A percentile compares a stretch with the other conserved stretches of the same genome.
phyloP scores from a whole-genome alignment of 2,113 vertebrate genomes.

The Hypanus sabinus region DNA sequence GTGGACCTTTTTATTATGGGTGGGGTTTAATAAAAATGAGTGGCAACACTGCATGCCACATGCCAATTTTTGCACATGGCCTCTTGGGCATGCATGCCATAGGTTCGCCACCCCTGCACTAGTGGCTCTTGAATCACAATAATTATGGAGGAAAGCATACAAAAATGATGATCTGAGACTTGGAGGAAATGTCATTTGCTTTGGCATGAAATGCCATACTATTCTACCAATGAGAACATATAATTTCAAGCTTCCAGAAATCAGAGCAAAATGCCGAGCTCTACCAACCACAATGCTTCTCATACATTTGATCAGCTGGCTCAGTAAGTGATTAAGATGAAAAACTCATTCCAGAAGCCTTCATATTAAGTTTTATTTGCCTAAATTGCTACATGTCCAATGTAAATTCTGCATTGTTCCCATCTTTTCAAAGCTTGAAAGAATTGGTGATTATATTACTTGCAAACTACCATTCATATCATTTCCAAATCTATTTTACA shows the following conservation, averaged over 20 bases:
- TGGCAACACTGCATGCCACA: no score
- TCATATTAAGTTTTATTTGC: background rate
- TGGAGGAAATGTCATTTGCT: background rate
- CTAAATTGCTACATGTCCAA: background rate
- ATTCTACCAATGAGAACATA: background rate
- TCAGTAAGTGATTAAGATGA: background rate
- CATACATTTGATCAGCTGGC: background rate
- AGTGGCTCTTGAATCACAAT: background rate
- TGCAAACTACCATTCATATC: no score
- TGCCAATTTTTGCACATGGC: no score
- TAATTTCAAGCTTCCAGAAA: background rate
- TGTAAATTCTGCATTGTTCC: background rate
- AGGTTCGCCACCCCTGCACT: background rate
- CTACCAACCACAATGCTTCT: background rate
- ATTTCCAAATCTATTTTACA: no score
- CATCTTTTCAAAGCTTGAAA: background rate
- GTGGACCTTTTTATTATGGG: no score
- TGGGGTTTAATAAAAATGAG: no score
- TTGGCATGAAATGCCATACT: background rate
- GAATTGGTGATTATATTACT: no score
- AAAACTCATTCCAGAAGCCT: background rate
- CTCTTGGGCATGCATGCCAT: no score
- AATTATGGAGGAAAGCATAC: background rate
- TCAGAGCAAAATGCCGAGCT: background rate
- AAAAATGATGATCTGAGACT: background rate